Percentiles rank a stretch among this genome's conserved stretches.
Conservation (phyloP, 2,113 vertebrate species). For the Dromiciops gliroides region DNA sequence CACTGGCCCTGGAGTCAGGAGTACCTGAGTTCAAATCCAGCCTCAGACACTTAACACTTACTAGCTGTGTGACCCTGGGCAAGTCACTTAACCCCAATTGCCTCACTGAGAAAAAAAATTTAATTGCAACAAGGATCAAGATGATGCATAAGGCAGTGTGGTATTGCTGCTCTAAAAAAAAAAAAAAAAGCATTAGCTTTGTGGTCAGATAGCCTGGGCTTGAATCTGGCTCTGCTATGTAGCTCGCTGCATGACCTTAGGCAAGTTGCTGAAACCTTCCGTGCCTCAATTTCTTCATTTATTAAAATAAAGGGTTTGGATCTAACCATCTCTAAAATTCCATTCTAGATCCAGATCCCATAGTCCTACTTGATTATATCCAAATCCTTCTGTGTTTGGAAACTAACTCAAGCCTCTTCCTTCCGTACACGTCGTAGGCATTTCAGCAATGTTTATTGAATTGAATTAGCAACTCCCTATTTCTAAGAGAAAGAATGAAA, state of each 20-base stretch:
- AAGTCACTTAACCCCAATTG: too few species aligned
- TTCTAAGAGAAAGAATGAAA: slow-evolving; percentile 28
- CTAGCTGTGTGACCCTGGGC: too few species aligned
- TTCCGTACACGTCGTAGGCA: background rate
- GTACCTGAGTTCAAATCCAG: too few species aligned
- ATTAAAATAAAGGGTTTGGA: background rate
- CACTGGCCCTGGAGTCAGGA: too few species aligned
- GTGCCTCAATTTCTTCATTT: background rate
- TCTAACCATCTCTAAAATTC: background rate
- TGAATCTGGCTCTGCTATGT: background rate
- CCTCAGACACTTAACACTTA: too few species aligned
- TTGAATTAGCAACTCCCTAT: slow-evolving; percentile 26
- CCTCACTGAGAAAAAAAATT: too few species aligned
- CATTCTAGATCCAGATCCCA: background rate
- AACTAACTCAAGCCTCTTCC: background rate
- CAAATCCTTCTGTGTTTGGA: slow-evolving; percentile 14
- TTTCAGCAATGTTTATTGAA: background rate
- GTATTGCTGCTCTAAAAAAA: background rate
- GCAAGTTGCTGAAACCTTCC: background rate
- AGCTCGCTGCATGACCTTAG: background rate
- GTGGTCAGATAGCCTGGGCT: background rate
- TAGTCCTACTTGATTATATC: background rate
- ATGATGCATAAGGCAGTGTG: background rate
- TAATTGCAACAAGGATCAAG: background rate
- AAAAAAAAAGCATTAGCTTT: background rate